Evolutionary conservation across 2,113 vertebrate genomes (phyloP).

Genomic region (Coreoperca whiteheadi): DNA sequence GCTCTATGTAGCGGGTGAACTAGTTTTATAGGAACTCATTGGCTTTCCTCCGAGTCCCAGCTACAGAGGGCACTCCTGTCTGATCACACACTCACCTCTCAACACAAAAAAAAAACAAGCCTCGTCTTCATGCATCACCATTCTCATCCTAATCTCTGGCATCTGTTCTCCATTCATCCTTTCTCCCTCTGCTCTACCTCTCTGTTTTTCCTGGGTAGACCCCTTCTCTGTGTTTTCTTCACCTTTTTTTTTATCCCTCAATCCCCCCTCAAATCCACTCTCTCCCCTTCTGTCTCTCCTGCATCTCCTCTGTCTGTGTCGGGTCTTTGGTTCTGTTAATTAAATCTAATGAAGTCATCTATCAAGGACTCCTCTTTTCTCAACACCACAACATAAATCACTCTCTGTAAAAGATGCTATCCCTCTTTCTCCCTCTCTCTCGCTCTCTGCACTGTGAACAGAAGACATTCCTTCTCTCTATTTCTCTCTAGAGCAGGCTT

Average conservation of each 20-base stretch:
- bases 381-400: slow-evolving; percentile 75
- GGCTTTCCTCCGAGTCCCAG: slow-evolving; percentile 1
- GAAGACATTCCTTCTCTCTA: slow-evolving; percentile 38
- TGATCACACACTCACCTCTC: slow-evolving; percentile 38
- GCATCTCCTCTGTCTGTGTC: slow-evolving; percentile 51
- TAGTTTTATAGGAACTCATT: not conserved
- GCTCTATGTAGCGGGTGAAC: slow-evolving; percentile 3
- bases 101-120: slow-evolving; percentile 14
- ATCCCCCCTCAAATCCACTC: slow-evolving; percentile 55
- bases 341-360: slow-evolving; percentile 84
- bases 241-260: slow-evolving; percentile 46
- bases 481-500: slow-evolving; percentile 60
- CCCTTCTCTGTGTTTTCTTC: slow-evolving; percentile 45
- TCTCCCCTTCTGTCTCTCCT: slow-evolving; percentile 33
- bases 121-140: slow-evolving; percentile 38
- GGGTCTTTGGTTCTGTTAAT: slow-evolving; percentile 78
- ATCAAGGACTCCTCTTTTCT: slow-evolving; percentile 80
- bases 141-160: slow-evolving; percentile 55
- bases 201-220: slow-evolving; percentile 38
- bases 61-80: slow-evolving; percentile 4
- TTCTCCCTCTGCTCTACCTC: slow-evolving; percentile 38
- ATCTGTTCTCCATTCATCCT: slow-evolving; percentile 61
- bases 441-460: slow-evolving; percentile 45
- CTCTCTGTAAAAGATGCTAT: slow-evolving; percentile 56
- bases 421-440: slow-evolving; percentile 56